Base-by-base conservation (phyloP, 2,113 vertebrate genomes). In the Nycticorax nycticorax region DNA sequence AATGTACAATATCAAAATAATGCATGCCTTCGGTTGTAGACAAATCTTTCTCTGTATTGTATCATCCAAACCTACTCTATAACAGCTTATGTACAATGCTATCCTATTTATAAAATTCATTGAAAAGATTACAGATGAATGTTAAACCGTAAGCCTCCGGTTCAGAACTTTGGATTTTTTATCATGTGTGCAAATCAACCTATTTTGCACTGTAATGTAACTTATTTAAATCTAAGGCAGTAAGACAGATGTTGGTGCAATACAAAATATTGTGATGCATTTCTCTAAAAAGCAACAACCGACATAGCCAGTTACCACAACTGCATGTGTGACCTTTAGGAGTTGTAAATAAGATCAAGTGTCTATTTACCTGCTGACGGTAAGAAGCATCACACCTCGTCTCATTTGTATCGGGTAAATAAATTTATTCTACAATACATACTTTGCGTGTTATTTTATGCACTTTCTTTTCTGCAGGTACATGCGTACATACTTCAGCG, bases 321-420 rank as follows among this genome's bases (percentile, higher is more conserved):
- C 97, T 95, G 98, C 98, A 98, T 98, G 98, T 98, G 57, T 94
- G 97, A 98, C 97, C 97, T 96, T 94, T 80, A 96, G 97, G 98
- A 98, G 97, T 96, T 99, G 99, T 99, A 98, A 98, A 99, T 98
- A 98, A 97, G 97, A 97, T 96, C 88, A 74, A 60, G 97, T 96
- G 97, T 98, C 98, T 97, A 69, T 98, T 97, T 98, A 97, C 98
- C 97, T 99, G 98, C 98, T 98, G 98, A 97, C 98, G 98, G 98
- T 98, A 98, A 94, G 75, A 97, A 97, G 98, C 98, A 97, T 98
- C 98, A 98, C 98, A 98, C 97, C 98, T 98, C 91, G 94, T 93
- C 98, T 98, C 98, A 98, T 99, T 95, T 98, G 98, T 99, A 99
- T 99, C 98, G 97, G 99, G 98, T 99, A 98, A 99, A 99, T 99